phyloP scores from a whole-genome alignment of 2,888 invertebrate species.

The Lasioglossum zephyrum region DNA sequence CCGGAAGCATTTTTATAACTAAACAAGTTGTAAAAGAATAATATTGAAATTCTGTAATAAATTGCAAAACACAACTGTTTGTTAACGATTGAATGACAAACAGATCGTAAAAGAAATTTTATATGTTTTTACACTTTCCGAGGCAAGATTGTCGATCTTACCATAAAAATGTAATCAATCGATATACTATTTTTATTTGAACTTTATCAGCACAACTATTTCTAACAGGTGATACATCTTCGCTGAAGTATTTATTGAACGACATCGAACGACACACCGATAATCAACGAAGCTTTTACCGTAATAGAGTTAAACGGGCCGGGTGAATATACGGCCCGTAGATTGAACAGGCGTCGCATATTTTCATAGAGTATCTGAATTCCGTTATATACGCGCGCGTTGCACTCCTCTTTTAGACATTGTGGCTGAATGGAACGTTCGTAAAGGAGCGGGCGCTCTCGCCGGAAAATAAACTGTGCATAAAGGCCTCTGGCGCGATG shows the following conservation, averaged over 20 bases:
- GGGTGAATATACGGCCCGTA: conserved; percentile 27
- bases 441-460: conserved; percentile 18
- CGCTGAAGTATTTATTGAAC: conserved; percentile 16
- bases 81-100: background rate
- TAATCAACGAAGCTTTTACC: conserved; percentile 39
- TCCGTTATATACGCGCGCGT: conserved; percentile 43
- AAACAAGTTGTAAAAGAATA: no score
- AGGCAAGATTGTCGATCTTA: background rate
- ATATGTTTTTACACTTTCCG: background rate
- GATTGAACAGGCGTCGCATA: conserved; percentile 21
- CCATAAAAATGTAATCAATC: background rate
- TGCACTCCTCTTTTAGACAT: conserved; percentile 29
- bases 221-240: background rate
- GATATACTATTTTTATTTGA: background rate
- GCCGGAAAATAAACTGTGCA: conserved; percentile 43
- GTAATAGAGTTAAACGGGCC: conserved; percentile 33
- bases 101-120: background rate
- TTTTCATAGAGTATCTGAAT: conserved; percentile 52
- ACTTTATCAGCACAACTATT: background rate
- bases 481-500: conserved; percentile 12
- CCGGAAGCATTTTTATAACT: no score
- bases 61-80: background rate
- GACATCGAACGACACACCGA: conserved; percentile 12
- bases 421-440: conserved; percentile 43
- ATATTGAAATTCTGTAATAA: no score